Evolutionary conservation across 2,797 vertebrate genomes (phyloP).

Genomic region (Mormyrus hasselquistii): DNA sequence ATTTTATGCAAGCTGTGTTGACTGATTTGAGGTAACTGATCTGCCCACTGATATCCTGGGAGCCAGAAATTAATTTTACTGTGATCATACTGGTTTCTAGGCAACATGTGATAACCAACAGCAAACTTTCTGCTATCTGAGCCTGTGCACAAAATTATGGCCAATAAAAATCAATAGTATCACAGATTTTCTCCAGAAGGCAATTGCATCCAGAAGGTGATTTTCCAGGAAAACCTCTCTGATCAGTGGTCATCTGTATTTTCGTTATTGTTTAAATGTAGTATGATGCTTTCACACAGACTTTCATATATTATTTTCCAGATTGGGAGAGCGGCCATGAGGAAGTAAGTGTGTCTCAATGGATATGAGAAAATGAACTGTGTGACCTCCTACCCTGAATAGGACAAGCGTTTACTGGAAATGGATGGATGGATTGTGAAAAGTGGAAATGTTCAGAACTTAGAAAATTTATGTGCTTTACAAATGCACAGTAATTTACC

Average conservation of each 20-base stretch:
- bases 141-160: background rate
- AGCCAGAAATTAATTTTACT: background rate
- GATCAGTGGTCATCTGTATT: background rate
- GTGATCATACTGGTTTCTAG: background rate
- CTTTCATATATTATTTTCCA: background rate
- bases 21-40: background rate
- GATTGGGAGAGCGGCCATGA: slow-evolving; percentile 2
- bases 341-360: background rate
- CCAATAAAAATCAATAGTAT: background rate
- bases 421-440: background rate
- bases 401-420: background rate
- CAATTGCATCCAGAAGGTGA: background rate
- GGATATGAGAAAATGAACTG: background rate
- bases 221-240: background rate
- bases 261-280: background rate
- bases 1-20: background rate
- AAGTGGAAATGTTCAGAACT: background rate
- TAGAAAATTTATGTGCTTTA: background rate
- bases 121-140: background rate
- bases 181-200: background rate
- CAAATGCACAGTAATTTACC: background rate
- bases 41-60: background rate
- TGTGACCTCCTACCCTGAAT: background rate
- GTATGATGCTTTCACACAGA: background rate
- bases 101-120: background rate